Percentiles rank a stretch among this genome's conserved stretches.
These are phyloP conservation scores for Lemur catta DNA, from an alignment of 2,797 vertebrate genomes.

Conservation along the genomic window DNA sequence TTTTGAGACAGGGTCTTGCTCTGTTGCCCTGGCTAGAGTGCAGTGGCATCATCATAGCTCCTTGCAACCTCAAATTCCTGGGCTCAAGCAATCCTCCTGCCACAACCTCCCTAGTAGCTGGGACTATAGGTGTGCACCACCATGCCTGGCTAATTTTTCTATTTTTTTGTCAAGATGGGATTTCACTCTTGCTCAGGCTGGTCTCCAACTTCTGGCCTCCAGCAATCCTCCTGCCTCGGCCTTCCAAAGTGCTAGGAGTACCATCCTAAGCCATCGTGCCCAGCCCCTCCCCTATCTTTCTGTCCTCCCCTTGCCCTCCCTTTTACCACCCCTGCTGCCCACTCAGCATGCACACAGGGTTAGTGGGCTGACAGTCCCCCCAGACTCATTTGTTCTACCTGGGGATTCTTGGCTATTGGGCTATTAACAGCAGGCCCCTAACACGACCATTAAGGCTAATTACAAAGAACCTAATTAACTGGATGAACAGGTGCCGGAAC, in stretches of 20 bases:
- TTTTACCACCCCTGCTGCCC: background rate
- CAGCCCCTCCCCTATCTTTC: no score
- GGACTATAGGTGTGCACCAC: background rate
- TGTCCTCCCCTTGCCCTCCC: background rate
- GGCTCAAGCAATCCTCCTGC: background rate
- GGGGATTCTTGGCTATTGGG: conserved; percentile 73
- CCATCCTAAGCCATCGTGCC: background rate
- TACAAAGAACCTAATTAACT: conserved; percentile 85
- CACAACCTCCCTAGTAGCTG: background rate
- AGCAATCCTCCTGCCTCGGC: background rate
- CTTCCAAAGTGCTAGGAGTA: background rate
- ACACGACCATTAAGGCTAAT: conserved; percentile 82
- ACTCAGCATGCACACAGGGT: conserved; percentile 8
- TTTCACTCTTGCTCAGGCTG: background rate
- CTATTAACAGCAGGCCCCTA: conserved; percentile 77
- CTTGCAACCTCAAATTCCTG: background rate
- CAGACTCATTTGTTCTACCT: conserved; percentile 63
- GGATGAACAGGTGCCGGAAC: conserved; percentile 80
- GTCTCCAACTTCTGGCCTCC: background rate
- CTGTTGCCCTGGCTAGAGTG: background rate
- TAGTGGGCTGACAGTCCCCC: conserved; percentile 54
- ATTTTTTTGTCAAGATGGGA: background rate
- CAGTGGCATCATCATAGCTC: background rate
- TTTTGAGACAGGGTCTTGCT: background rate
- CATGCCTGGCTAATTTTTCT: background rate